These are phyloP conservation scores for Eubucco bourcierii DNA, from an alignment of 2,113 vertebrate genomes.

Conservation along the genomic window DNA sequence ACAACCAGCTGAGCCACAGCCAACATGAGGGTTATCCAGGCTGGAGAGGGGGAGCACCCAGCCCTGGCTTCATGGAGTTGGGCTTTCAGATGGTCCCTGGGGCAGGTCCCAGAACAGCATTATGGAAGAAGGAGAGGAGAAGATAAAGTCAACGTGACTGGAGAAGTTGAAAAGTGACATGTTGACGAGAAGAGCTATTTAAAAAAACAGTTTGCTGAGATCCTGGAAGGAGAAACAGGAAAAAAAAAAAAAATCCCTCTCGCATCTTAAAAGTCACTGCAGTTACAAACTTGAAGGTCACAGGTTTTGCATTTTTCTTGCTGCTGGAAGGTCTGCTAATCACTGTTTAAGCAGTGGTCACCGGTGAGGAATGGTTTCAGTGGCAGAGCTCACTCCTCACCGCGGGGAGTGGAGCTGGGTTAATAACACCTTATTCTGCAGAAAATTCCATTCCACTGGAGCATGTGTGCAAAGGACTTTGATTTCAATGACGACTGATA, in stretches of 20 bases:
- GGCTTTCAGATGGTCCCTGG: neutral
- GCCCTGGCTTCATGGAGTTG: accelerated
- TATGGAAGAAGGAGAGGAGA: neutral
- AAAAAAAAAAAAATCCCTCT: no score
- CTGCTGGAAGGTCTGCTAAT: conserved; percentile 51
- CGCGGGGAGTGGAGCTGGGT: conserved; percentile 34
- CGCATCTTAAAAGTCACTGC: neutral
- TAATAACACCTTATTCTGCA: conserved; percentile 80
- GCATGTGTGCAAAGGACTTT: conserved; percentile 69
- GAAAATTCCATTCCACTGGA: conserved; percentile 79
- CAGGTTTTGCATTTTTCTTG: neutral
- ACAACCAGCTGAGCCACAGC: accelerated
- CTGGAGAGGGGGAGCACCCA: accelerated
- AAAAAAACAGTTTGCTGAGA: neutral
- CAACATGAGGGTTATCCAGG: accelerated
- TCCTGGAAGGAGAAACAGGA: neutral
- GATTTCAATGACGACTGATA: conserved; percentile 76
- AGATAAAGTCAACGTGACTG: neutral
- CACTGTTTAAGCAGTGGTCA: conserved; percentile 60
- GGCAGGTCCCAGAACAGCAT: neutral
- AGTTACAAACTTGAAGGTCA: neutral
- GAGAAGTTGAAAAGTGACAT: accelerated
- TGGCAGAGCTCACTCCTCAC: conserved; percentile 29
- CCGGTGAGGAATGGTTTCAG: conserved; percentile 23
- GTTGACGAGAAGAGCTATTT: neutral